These are phyloP conservation scores for Lobophora halterata DNA, from an alignment of 2,888 invertebrate genomes.

Conservation along the genomic window DNA sequence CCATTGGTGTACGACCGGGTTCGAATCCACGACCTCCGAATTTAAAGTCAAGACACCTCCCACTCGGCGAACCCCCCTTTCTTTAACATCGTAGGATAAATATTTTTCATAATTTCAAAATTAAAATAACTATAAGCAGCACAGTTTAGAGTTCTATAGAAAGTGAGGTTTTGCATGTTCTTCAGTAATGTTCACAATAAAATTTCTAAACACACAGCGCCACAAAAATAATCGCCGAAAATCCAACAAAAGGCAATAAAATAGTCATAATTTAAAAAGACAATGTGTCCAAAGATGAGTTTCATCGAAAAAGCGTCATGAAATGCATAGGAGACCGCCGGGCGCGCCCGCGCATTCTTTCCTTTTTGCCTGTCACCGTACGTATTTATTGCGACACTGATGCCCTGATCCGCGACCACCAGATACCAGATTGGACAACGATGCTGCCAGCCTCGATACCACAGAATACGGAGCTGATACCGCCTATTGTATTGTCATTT, in stretches of 20 bases:
- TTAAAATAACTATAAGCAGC: too few species aligned
- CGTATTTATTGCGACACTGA: constrained; percentile 73
- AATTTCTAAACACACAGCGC: background rate
- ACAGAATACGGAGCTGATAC: too few species aligned
- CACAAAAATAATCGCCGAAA: constrained; percentile 14
- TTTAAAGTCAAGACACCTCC: too few species aligned
- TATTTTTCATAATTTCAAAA: too few species aligned
- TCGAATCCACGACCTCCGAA: too few species aligned
- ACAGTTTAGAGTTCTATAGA: too few species aligned
- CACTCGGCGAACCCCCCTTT: too few species aligned
- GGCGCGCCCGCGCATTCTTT: constrained; percentile 64
- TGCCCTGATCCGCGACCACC: constrained; percentile 43
- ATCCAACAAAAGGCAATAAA: constrained; percentile 33
- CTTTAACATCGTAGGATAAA: too few species aligned
- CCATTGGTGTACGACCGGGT: too few species aligned
- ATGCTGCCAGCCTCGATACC: constrained; percentile 61
- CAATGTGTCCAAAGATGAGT: constrained; percentile 54
- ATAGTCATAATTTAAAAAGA: constrained; percentile 37
- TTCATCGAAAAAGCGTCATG: constrained; percentile 59
- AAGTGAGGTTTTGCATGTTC: too few species aligned
- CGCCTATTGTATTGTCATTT: constrained; percentile 66
- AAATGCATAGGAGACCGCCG: constrained; percentile 57
- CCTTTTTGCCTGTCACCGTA: constrained; percentile 66
- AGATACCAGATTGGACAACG: constrained; percentile 70
- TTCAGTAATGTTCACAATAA: too few species aligned